phyloP scores from a whole-genome alignment of 2,888 invertebrate genomes.

The Chelonus formosanus region DNA sequence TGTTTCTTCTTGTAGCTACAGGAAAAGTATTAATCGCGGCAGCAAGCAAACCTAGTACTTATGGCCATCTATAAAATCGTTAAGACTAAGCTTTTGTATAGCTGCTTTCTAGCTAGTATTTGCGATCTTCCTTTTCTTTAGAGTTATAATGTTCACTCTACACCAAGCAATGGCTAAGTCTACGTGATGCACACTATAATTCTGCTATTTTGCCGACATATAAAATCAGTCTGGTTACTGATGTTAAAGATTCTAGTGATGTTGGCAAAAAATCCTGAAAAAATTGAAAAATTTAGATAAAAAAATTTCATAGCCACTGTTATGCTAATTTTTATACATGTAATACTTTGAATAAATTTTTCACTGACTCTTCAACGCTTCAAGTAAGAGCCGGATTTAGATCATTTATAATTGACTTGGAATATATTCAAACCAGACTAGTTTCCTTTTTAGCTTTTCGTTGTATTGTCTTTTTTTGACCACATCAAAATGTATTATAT shows the following conservation, averaged over 20 bases:
- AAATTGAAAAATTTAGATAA: not conserved
- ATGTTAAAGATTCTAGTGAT: not conserved
- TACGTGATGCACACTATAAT: constrained; percentile 13
- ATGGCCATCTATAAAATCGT: constrained; percentile 27
- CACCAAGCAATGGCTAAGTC: constrained; percentile 22
- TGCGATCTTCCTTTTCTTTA: constrained; percentile 24
- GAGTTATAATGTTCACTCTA: constrained; percentile 21
- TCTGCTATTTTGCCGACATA: not conserved
- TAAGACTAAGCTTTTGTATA: constrained; percentile 4
- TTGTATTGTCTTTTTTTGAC: no score
- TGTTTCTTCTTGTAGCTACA: constrained; percentile 6
- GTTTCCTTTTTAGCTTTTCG: no score
- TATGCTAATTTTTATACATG: no score
- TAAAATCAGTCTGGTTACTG: not conserved
- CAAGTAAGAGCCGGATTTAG: no score
- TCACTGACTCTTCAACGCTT: no score
- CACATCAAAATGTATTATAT: no score
- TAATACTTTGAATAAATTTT: no score
- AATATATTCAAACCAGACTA: no score
- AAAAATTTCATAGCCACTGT: no score
- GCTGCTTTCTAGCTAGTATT: constrained; percentile 21
- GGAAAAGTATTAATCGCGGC: constrained; percentile 15
- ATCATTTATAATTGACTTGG: no score
- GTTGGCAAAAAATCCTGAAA: not conserved
- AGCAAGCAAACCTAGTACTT: constrained; percentile 21